Base-by-base conservation (phyloP, 1,140 invertebrate genomes). In the Holotrichia oblita region DNA sequence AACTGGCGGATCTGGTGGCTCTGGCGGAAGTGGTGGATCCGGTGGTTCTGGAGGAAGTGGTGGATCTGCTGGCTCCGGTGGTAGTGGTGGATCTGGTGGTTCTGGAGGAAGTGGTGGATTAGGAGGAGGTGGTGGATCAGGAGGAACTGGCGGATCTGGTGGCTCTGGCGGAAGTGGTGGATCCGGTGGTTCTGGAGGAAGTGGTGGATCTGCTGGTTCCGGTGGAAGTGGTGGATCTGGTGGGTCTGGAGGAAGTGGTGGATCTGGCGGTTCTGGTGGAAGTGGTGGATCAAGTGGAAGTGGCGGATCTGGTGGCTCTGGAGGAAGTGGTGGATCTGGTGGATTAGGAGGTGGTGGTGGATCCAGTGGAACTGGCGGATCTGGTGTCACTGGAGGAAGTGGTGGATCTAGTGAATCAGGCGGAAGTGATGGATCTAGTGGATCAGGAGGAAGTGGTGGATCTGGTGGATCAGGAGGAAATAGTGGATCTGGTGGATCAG, bases 61-160 rank as follows among this genome's bases (percentile, higher is more conserved):
- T 24, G 64, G 61, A 10, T 69, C 61, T 40, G 55, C 14, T 24
- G 64, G 61, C 1, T 69, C 61, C 2, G 61, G 61, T 22, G 61
- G 61, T 27, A 9, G 3, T 7, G 61, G 61, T 24, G 61, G 22
- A 10, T 2, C 20, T 3, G 61, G 87, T 59, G 93, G 92, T 85
- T 91, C 89, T 2, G 85, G 87, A n/a, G 92, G 91, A 69, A 93
- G 92, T 7, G 90, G 92, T 9, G 92, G 90, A 3, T 12, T 12
- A 24, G 24, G 80, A 73, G 40, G 72, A 40, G 0, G 24, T 73
- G 27, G 27, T n/a, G 27, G 72, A 10, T 64, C 59, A 0, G 59
- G 59, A 6, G 59, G 17, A 22, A 24, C 4, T 6, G 59, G 72
- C 6, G 72, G 72, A 6, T 14, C 27, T 6, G 55, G 40, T 14